Evolutionary conservation across 37 sponge, comb jelly and placozoan genomes (phyloP).

Genomic region (Eunapius fragilis): DNA sequence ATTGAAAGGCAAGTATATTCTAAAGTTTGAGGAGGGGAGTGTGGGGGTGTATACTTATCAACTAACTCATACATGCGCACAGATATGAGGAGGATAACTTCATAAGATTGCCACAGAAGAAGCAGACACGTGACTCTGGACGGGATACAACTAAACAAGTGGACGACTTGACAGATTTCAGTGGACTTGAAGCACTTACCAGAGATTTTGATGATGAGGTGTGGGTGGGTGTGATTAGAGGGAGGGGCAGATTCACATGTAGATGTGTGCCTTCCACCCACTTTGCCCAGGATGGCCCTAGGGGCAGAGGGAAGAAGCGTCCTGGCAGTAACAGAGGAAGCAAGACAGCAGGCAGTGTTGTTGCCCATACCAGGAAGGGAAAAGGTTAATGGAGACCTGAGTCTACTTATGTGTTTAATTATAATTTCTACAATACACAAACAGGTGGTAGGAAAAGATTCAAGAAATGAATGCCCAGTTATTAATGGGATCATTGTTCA

Average conservation of each 20-base stretch:
- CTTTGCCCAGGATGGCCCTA: not conserved
- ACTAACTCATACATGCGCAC: no score
- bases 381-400: not conserved
- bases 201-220: not conserved
- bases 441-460: not conserved
- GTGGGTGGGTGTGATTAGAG: not conserved
- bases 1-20: conserved; percentile 22
- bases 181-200: conserved; percentile 22
- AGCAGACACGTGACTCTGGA: conserved; percentile 13
- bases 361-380: not conserved
- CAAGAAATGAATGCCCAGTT: not conserved
- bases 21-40: not conserved
- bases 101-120: conserved; percentile 47
- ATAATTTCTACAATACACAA: not conserved
- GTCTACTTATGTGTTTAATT: not conserved
- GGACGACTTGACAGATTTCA: conserved; percentile 64
- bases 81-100: conserved; percentile 87
- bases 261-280: not conserved
- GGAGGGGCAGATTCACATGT: not conserved
- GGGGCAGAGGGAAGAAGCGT: not conserved
- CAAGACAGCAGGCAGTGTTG: not conserved
- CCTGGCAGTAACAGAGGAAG: not conserved
- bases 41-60: not conserved
- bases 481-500: not conserved
- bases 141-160: conserved; percentile 9